phyloP scores from a whole-genome alignment of 2,888 invertebrate species.

The Cryptocephalus primarius region DNA sequence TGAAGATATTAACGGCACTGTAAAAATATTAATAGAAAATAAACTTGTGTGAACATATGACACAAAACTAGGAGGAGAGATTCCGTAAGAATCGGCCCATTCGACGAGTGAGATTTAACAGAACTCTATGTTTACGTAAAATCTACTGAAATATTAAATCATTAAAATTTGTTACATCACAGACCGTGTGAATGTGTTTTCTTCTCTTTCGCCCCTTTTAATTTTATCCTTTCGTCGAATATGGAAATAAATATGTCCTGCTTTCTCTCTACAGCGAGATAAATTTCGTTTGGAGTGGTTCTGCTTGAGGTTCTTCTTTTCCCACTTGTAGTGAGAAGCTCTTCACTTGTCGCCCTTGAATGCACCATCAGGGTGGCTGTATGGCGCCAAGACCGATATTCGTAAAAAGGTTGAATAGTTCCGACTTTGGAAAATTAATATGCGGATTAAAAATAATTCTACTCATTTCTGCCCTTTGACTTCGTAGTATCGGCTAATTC shows the following conservation, averaged over 20 bases:
- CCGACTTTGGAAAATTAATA: too few relatives aligned
- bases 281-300: too few relatives aligned
- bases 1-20: slow-evolving; percentile 14
- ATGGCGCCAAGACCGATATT: too few relatives aligned
- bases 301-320: neutral
- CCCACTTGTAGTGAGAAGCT: slow-evolving; percentile 3
- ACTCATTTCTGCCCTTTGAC: too few relatives aligned
- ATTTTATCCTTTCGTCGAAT: slow-evolving; percentile 4
- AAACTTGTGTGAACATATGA: slow-evolving; percentile 24
- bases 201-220: slow-evolving; percentile 8
- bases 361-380: too few relatives aligned
- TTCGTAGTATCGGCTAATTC: too few relatives aligned
- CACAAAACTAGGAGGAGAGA: slow-evolving; percentile 18
- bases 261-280: too few relatives aligned
- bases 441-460: too few relatives aligned
- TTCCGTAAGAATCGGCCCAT: slow-evolving; percentile 8
- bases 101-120: slow-evolving; percentile 18
- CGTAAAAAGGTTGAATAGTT: too few relatives aligned
- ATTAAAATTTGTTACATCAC: slow-evolving; percentile 20
- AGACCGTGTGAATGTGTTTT: slow-evolving; percentile 18
- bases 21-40: slow-evolving; percentile 26
- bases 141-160: slow-evolving; percentile 19
- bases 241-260: neutral
- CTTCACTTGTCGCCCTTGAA: neutral
- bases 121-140: slow-evolving; percentile 18